These are phyloP conservation scores for Strigamia maritima DNA, from an alignment of 2,888 invertebrate genomes.

Conservation along the genomic window DNA sequence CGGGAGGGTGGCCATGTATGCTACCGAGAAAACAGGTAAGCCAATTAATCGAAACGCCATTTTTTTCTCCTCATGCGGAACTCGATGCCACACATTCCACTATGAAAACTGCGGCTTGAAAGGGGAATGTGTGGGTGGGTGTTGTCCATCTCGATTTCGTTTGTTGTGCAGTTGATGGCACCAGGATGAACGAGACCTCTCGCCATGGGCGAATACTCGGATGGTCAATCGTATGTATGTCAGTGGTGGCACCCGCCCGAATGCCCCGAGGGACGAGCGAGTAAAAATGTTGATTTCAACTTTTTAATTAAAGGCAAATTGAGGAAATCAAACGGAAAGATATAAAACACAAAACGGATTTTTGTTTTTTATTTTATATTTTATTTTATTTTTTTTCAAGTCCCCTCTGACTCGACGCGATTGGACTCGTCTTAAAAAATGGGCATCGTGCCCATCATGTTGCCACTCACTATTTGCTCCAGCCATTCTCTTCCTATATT, in stretches of 20 bases:
- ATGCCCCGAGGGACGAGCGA: background rate
- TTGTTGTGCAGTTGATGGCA: background rate
- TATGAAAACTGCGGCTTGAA: background rate
- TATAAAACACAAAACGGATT: background rate
- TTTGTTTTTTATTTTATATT: background rate
- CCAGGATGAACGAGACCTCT: background rate
- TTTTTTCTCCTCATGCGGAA: background rate
- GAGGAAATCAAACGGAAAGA: background rate
- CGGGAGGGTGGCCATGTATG: slow-evolving; percentile 14
- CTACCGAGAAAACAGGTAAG: background rate
- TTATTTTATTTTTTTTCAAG: background rate
- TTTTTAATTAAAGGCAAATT: background rate
- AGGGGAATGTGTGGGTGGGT: slow-evolving; percentile 27
- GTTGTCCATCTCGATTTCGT: background rate
- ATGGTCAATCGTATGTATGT: background rate
- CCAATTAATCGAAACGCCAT: background rate
- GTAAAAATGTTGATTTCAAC: background rate
- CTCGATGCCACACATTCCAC: slow-evolving; percentile 10
- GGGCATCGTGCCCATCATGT: slow-evolving; percentile 32
- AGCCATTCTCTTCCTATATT: slow-evolving; percentile 20
- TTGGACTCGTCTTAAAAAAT: slow-evolving; percentile 21
- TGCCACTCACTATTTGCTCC: slow-evolving; percentile 25
- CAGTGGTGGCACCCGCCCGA: background rate
- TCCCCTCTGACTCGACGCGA: background rate
- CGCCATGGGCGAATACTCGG: background rate